Evolutionary conservation across 2,797 vertebrate genomes (phyloP).

Genomic region (Sarcophilus harrisii): DNA sequence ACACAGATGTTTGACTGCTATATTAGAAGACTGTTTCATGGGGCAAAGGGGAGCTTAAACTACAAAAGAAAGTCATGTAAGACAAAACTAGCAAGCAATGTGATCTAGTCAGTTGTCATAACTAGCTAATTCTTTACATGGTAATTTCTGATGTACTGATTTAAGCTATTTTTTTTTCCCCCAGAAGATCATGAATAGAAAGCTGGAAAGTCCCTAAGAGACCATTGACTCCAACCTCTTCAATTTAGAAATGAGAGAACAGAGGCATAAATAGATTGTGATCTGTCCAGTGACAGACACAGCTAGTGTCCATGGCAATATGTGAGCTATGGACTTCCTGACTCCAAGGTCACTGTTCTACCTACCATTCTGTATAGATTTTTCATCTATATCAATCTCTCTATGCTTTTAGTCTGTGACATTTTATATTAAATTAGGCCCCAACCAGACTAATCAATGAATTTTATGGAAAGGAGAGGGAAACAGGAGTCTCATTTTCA

Average conservation of each 20-base stretch:
- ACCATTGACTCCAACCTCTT: neutral
- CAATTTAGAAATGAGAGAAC: neutral
- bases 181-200: neutral
- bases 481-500: neutral
- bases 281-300: neutral
- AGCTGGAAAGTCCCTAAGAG: neutral
- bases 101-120: slow-evolving; percentile 42
- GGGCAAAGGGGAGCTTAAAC: slow-evolving; percentile 17
- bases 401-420: neutral
- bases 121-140: slow-evolving; percentile 16
- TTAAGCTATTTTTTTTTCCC: neutral
- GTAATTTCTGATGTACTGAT: neutral
- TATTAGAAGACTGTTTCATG: slow-evolving; percentile 44
- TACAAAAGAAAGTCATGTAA: neutral
- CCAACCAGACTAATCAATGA: neutral
- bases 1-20: slow-evolving; percentile 3
- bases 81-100: slow-evolving; percentile 51
- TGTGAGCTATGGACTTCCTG: neutral
- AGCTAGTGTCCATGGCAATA: neutral
- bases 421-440: neutral
- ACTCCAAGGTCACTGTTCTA: neutral
- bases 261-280: neutral
- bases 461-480: neutral
- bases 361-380: neutral
- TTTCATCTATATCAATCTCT: neutral